These are phyloP conservation scores for Drosophila mercatorum DNA, from an alignment of 2,888 invertebrate genomes.

Conservation along the genomic window DNA sequence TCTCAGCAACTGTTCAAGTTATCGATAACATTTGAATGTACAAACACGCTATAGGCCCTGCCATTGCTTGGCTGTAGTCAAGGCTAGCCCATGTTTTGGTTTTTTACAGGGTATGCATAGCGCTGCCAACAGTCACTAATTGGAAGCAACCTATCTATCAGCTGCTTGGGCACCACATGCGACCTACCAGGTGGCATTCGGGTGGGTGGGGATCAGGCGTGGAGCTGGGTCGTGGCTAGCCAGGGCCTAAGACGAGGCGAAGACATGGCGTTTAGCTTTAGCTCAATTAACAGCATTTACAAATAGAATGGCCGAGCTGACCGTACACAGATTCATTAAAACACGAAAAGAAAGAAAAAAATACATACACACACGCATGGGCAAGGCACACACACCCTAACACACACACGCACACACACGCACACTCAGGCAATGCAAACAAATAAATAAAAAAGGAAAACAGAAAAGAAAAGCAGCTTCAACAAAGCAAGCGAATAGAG, in stretches of 20 bases:
- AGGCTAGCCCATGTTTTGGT: no score
- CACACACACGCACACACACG: constrained; percentile 19
- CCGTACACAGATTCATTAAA: constrained; percentile 76
- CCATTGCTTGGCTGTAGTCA: not conserved
- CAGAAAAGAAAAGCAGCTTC: constrained; percentile 35
- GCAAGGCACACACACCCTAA: constrained; percentile 34
- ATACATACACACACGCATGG: constrained; percentile 13
- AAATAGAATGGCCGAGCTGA: constrained; percentile 60
- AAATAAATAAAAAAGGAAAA: constrained; percentile 9
- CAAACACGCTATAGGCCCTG: not conserved
- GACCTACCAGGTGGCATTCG: not conserved
- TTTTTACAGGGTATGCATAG: constrained; percentile 21
- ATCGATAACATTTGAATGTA: not conserved
- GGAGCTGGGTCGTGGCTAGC: not conserved
- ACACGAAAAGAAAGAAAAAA: constrained; percentile 48
- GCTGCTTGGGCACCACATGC: constrained; percentile 15
- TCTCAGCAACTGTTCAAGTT: not conserved
- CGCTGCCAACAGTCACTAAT: constrained; percentile 47
- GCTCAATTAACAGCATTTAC: constrained; percentile 76
- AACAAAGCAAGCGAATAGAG: constrained; percentile 32
- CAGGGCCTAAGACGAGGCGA: constrained; percentile 33
- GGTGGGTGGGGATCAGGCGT: not conserved
- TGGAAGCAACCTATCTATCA: constrained; percentile 45
- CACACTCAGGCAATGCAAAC: constrained; percentile 28
- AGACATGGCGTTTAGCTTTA: constrained; percentile 66